Evolutionary conservation across 1,140 invertebrate species (phyloP).

Genomic region (Drosophila tropicalis): DNA sequence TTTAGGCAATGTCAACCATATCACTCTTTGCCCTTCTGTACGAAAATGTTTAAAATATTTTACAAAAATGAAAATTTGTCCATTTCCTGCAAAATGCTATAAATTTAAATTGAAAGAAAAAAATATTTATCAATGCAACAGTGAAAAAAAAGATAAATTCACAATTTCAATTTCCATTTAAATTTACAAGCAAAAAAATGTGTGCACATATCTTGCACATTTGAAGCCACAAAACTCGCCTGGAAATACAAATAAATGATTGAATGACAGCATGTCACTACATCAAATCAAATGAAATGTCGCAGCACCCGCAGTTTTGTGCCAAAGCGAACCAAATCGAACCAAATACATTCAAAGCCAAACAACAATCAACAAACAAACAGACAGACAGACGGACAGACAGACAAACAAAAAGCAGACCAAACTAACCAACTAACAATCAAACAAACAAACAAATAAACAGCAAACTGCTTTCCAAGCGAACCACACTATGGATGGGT

Average conservation of each 20-base stretch:
- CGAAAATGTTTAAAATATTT: too few species aligned
- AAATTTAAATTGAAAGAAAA: constrained; percentile 17
- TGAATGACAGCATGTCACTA: constrained; percentile 46
- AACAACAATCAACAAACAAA: constrained; percentile 58
- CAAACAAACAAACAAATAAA: constrained; percentile 45
- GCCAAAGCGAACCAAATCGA: constrained; percentile 34
- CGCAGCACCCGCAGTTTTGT: constrained; percentile 56
- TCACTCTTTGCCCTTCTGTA: too few species aligned
- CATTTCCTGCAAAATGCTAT: not conserved
- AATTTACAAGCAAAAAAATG: not conserved
- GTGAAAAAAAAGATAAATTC: not conserved
- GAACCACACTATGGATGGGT: not conserved
- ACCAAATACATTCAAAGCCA: constrained; percentile 35
- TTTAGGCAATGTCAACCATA: too few species aligned
- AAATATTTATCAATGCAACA: not conserved
- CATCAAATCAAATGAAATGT: constrained; percentile 73
- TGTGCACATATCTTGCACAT: not conserved
- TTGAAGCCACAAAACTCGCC: constrained; percentile 44
- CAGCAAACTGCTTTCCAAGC: constrained; percentile 35
- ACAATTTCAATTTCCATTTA: constrained; percentile 7
- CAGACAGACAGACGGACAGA: constrained; percentile 38
- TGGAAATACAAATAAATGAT: constrained; percentile 65
- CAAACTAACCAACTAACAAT: constrained; percentile 26
- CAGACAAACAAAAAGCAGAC: constrained; percentile 35
- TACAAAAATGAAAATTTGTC: too few species aligned